Evolutionary conservation across 2,113 vertebrate genomes (phyloP), one percentile per base, ranked within the genome.

Genomic region (Gasterosteus nipponicus): DNA sequence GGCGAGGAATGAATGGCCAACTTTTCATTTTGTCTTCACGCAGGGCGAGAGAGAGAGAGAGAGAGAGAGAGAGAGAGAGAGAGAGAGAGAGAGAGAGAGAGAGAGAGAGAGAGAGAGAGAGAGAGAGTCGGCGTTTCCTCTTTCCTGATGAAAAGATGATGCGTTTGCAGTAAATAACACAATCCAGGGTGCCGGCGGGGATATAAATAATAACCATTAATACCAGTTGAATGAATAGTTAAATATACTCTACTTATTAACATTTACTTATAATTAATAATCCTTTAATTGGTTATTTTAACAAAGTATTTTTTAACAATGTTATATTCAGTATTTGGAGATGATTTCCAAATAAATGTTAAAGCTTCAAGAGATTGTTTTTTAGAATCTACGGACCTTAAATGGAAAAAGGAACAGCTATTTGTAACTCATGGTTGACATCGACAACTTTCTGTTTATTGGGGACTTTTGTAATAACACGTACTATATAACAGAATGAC

Each of bases 111-210:
- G 1, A 26, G 22, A 26, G 22, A 26, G 22, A 26, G 22, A 26
- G 22, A 26, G 22, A 26, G 22, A 26, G 22, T 26, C 22, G 22
- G 22, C 22, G 22, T 70, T 46, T 64, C 22, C 35, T 19, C 35
- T 38, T 29, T 14, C 39, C 51, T 53, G 18, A 42, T 41, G n/a
- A 65, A 59, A 78, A 72, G 33, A 59, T 12, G 7, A 31, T 51
- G 22, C 41, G 64, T n/a, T n/a, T 49, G 35, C 3, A 49, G 59
- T 39, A 22, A 53, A 53, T 42, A 42, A 42, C 41, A 12, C 41
- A 42, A 42, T 42, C 11, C 39, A 7, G 3, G 39, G 8, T 41
- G 39, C 39, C 7, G 10, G 33, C 33, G 2, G 33, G 22, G 3
- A 35, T 1, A 35, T 1, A 35, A 35, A 35, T 41, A 41, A 41